These are phyloP conservation scores for Myxocyprinus asiaticus DNA, from an alignment of 2,113 vertebrate genomes.

Conservation along the genomic window DNA sequence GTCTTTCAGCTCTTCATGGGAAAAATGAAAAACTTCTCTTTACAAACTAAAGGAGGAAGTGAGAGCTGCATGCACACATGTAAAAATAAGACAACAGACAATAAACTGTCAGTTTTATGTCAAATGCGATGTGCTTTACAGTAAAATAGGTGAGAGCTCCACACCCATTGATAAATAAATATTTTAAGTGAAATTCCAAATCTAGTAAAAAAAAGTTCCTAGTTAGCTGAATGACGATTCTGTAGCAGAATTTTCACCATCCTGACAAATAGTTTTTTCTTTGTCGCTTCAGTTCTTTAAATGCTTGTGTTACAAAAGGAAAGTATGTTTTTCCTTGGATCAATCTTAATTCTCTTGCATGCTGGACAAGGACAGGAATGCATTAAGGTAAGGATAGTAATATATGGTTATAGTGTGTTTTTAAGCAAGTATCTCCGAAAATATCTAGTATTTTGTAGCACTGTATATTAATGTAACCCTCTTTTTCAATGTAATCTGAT, in stretches of 20 bases:
- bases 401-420: background rate
- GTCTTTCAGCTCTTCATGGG: background rate
- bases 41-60: slow-evolving; percentile 16
- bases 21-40: background rate
- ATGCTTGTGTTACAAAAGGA: no score
- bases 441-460: no score
- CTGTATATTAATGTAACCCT: no score
- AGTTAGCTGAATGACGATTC: no score
- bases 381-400: slow-evolving; percentile 7
- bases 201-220: no score
- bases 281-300: background rate
- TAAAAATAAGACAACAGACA: background rate
- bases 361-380: slow-evolving; percentile 34
- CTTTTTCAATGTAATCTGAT: no score
- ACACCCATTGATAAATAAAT: no score
- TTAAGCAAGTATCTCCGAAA: no score
- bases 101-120: background rate
- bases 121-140: background rate
- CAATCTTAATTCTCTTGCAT: slow-evolving; percentile 21
- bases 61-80: background rate
- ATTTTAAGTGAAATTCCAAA: no score
- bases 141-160: background rate
- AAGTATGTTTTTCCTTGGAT: background rate
- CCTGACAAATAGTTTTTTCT: background rate
- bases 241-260: no score